Base-by-base conservation (phyloP, 2,113 vertebrate genomes). In the Carassius auratus region DNA sequence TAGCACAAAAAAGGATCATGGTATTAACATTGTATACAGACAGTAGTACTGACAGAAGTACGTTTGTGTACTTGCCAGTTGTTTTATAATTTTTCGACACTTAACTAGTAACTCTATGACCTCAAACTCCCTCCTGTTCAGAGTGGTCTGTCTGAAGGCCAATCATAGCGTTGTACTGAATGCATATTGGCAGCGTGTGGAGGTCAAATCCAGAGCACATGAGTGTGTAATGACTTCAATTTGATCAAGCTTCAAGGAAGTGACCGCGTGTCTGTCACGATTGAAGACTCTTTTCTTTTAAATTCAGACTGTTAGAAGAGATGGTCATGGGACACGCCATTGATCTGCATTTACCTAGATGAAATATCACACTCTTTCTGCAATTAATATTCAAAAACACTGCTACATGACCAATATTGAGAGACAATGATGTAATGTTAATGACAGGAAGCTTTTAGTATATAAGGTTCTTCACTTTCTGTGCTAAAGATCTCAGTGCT, bases 141-240 rank as follows among this genome's bases (percentile, higher is more conserved):
- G 19, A 69, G 48, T 5, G 71, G 14, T 77, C 45, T 8, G 30
- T 30, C n/a, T 10, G 33, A 85, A n/a, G 74, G 19, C 57, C 36
- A 71, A 36, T 36, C 33, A 42, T 17, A 55, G 36, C 85, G 78
- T 80, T 90, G 83, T 87, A 91, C 86, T 84, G 61, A 77, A 8
- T 75, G 21, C 12, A 26, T 59, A 4, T 66, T 38, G 52, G 50
- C 75, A 77, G 57, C 1, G 2, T 74, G n/a, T 45, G 8, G 6
- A 15, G 61, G 36, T 88, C 62, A 73, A 45, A 78, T 6, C 36
- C 55, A 66, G 23, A 80, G n/a, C 79, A 33, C 55, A 36, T 42
- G 14, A 38, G 33, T 15, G 45, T 12, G 38, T 55, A 30, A 23
- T 13, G 1, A 8, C 8, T 19, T n/a, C 62, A 52, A 84, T 79